Conservation (phyloP, 2,113 vertebrate genomes). For the Cryptoleucopteryx plumbea region DNA sequence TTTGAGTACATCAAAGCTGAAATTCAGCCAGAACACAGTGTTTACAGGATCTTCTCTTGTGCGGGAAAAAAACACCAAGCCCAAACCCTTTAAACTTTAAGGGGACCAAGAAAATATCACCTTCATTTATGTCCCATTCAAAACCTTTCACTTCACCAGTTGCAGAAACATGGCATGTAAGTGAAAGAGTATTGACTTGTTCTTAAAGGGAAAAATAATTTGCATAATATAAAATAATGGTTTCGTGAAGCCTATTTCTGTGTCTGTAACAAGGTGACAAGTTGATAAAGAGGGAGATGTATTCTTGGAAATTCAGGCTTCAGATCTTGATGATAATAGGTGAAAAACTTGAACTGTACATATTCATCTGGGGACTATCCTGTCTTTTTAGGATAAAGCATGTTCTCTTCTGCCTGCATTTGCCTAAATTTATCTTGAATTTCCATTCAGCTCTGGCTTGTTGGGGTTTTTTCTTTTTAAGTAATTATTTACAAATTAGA, state of each 20-base stretch:
- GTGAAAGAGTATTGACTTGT: not conserved
- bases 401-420: not conserved
- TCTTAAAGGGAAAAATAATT: not conserved
- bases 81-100: not conserved
- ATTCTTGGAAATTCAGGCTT: not conserved
- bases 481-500: constrained; percentile 60
- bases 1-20: not conserved
- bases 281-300: not conserved
- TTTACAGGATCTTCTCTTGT: not conserved
- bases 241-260: not conserved
- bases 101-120: not conserved
- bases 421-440: not conserved
- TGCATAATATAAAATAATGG: not conserved
- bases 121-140: not conserved
- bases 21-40: not conserved
- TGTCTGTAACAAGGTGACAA: not conserved
- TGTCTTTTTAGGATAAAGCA: not conserved
- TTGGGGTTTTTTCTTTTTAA: not conserved
- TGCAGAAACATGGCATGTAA: not conserved
- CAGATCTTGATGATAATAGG: not conserved
- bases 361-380: not conserved
- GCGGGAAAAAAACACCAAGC: not conserved
- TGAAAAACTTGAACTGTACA: not conserved
- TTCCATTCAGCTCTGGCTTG: not conserved
- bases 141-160: not conserved